phyloP scores from a whole-genome alignment of 2,113 vertebrate genomes.

The Ellobius talpinus region DNA sequence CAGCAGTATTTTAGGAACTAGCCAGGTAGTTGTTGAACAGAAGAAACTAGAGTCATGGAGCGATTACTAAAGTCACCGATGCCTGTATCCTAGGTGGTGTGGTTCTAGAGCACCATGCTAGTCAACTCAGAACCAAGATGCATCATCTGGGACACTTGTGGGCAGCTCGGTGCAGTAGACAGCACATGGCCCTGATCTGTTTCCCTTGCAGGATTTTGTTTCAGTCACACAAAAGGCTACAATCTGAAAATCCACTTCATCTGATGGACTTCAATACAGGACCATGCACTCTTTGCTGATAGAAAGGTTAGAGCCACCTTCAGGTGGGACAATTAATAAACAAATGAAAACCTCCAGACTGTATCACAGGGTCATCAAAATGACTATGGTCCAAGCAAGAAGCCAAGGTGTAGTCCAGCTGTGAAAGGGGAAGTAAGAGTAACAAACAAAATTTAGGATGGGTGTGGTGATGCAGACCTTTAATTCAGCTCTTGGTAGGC shows the following conservation, averaged over 20 bases:
- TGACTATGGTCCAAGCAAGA: background rate
- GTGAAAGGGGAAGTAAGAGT: constrained; percentile 18
- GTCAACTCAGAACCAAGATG: constrained; percentile 44
- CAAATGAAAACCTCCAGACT: background rate
- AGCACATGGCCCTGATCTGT: background rate
- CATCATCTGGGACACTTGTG: background rate
- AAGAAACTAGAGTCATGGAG: constrained; percentile 13
- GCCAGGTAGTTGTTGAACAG: background rate
- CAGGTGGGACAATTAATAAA: constrained; percentile 32
- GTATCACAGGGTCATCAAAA: background rate
- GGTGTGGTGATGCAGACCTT: background rate
- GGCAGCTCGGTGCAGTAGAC: constrained; percentile 25
- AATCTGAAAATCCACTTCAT: constrained; percentile 38
- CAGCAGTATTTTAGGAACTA: background rate
- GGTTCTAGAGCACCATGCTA: background rate
- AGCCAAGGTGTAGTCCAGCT: background rate
- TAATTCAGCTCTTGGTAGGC: background rate
- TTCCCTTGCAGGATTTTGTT: constrained; percentile 41
- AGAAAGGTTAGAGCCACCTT: constrained; percentile 28
- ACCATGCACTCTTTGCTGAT: constrained; percentile 43
- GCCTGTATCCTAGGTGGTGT: background rate
- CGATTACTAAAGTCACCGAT: background rate
- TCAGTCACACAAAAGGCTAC: constrained; percentile 27
- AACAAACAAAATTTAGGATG: background rate
- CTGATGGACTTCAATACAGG: background rate